A percentile compares a stretch with the other conserved stretches of the same genome.
Evolutionary conservation across 2,113 vertebrate genomes (phyloP).

Genomic region (Monopterus albus): DNA sequence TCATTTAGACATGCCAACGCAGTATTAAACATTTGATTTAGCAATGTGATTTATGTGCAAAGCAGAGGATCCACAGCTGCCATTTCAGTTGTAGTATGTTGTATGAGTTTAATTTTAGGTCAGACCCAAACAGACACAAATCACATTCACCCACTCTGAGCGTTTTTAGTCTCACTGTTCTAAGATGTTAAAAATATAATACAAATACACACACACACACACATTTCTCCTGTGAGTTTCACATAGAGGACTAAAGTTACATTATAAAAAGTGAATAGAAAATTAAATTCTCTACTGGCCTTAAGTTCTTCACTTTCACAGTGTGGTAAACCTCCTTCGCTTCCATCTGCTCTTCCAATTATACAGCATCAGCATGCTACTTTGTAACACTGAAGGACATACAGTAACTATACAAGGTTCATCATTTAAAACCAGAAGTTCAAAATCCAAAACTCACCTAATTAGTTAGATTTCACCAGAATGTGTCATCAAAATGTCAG

Average conservation of each 20-base stretch:
- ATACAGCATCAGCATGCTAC: slow-evolving; percentile 38
- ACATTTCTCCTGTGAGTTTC: neutral
- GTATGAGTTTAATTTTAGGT: neutral
- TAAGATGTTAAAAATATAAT: neutral
- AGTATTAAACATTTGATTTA: neutral
- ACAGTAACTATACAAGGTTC: slow-evolving; percentile 38
- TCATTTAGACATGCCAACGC: neutral
- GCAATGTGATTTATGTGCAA: neutral
- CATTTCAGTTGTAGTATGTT: neutral
- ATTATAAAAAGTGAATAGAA: slow-evolving; percentile 9
- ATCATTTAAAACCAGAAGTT: slow-evolving; percentile 52
- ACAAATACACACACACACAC: no score
- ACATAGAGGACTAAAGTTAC: neutral
- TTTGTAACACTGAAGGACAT: slow-evolving; percentile 43
- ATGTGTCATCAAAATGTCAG: slow-evolving; percentile 67
- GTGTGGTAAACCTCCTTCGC: neutral
- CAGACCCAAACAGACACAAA: neutral
- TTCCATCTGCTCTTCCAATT: slow-evolving; percentile 37
- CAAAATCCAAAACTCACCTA: slow-evolving; percentile 57
- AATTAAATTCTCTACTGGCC: slow-evolving; percentile 18
- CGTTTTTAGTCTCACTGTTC: neutral
- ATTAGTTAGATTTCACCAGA: slow-evolving; percentile 67
- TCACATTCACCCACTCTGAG: neutral
- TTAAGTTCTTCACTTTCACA: slow-evolving; percentile 29
- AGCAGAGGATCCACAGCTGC: neutral